Evolutionary conservation across 2,888 invertebrate species (phyloP), one percentile per base, ranked within the genome.

Genomic region (Diarsia mendica): DNA sequence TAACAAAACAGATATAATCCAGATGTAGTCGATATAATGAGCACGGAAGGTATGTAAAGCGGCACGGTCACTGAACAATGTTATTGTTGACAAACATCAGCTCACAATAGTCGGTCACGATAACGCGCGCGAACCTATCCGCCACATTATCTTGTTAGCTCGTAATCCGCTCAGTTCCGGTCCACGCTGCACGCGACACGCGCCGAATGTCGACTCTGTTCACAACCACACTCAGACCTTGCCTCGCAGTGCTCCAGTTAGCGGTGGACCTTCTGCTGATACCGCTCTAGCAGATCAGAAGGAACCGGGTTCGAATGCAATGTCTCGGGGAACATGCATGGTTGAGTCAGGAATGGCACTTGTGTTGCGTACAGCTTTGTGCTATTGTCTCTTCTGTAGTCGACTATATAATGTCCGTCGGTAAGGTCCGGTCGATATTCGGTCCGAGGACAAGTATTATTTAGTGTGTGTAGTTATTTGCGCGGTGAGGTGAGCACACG

Each of bases 101-200:
- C 48, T 10, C 66, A 69, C 77, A 66, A 61, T 49, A 48, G 33
- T 10, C n/a, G 51, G 18, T 28, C 28, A 28, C 28, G 28, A 28
- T 28, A 28, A 28, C 28, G 28, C 28, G 28, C 58, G 13, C 33
- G 11, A 48, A 5, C 48, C 15, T 60, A 69, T 69, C 77, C 61
- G 39, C 64, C 28, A 28, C 77, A 77, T 82, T 69, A 79, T 79
- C 82, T 82, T 39, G 82, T 82, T 82, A 77, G 55, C n/a, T 49
- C 46, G 66, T 69, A 82, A 79, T 77, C 79, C 51, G 69, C 76
- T 49, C 65, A 75, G 60, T 66, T 69, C 77, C 82, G 69, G 61
- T 2, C 23, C 44, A 49, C 67, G 53, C 55, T 23, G 9, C n/a
- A 55, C 55, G 51, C 13, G 6, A 49, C 13, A 51, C 6, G 1